Evolutionary conservation across 2,797 vertebrate genomes (phyloP).

Genomic region (Lagodon rhomboides): DNA sequence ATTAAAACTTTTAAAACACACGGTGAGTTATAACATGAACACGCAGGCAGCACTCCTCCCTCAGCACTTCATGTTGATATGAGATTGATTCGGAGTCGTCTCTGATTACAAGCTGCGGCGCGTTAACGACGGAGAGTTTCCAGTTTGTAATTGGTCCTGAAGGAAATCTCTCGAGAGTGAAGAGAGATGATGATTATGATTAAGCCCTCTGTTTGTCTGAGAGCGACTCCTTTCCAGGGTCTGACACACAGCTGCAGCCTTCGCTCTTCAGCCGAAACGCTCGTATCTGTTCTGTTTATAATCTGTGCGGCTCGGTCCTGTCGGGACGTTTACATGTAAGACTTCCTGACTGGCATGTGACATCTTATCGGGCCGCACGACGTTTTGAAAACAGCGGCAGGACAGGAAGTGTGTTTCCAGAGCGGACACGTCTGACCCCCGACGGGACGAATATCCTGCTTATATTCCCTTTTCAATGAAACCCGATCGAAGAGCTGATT

Average conservation of each 20-base stretch:
- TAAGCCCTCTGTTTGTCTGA: constrained; percentile 46
- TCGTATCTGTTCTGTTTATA: constrained; percentile 14
- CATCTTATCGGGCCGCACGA: constrained; percentile 4
- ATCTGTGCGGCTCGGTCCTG: background rate
- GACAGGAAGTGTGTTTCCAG: background rate
- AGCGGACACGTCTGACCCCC: constrained; percentile 35
- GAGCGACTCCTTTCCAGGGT: constrained; percentile 45
- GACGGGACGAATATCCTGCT: constrained; percentile 19
- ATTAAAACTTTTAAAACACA: constrained; percentile 32
- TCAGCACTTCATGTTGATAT: constrained; percentile 27
- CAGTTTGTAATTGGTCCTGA: constrained; percentile 52
- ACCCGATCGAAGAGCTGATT: constrained; percentile 33
- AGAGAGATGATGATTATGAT: constrained; percentile 64
- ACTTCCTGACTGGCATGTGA: constrained; percentile 21
- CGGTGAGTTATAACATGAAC: too few species aligned
- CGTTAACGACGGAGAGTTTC: constrained; percentile 41
- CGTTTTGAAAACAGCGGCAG: constrained; percentile 40
- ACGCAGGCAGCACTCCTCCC: constrained; percentile 19
- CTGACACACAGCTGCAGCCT: constrained; percentile 27
- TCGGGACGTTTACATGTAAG: constrained; percentile 71
- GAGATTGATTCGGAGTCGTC: constrained; percentile 40
- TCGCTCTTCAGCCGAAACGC: constrained; percentile 11
- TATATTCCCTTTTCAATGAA: constrained; percentile 33
- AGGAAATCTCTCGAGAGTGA: constrained; percentile 46
- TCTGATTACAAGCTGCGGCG: constrained; percentile 47